phyloP scores from a whole-genome alignment of 2,113 vertebrate genomes.

The Perca schrenkii region DNA sequence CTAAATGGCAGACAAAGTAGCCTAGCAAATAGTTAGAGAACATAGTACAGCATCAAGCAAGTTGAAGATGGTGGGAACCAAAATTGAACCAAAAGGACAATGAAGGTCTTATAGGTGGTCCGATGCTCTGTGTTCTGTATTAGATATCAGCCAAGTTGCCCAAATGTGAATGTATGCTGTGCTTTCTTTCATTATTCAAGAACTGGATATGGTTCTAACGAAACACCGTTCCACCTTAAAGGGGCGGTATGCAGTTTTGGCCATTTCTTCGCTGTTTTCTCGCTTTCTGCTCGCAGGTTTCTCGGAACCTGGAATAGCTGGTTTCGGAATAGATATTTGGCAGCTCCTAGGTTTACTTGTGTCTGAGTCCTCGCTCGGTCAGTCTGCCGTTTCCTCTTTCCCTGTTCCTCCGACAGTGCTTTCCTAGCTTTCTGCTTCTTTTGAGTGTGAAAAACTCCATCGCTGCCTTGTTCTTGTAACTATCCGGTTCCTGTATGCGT shows the following conservation, averaged over 20 bases:
- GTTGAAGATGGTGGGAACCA: neutral
- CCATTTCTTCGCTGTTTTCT: no score
- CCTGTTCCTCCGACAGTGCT: no score
- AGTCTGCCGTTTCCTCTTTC: no score
- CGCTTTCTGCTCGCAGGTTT: no score
- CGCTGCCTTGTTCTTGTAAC: no score
- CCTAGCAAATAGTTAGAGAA: neutral
- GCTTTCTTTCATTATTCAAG: constrained; percentile 10
- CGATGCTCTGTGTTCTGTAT: neutral
- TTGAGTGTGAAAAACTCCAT: no score
- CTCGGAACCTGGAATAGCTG: no score
- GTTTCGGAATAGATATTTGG: no score
- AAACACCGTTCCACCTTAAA: neutral
- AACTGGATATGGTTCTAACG: neutral
- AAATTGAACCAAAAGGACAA: neutral
- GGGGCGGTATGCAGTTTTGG: no score
- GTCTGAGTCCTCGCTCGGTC: neutral
- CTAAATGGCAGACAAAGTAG: neutral
- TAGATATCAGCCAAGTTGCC: neutral
- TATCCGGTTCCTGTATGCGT: no score
- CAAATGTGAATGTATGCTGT: neutral
- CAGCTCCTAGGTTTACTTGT: no score
- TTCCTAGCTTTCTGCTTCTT: no score
- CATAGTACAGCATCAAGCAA: neutral
- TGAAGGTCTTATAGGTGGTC: neutral